Evolutionary conservation across 2,797 vertebrate genomes (phyloP).

Genomic region (Cichlasoma orientale): DNA sequence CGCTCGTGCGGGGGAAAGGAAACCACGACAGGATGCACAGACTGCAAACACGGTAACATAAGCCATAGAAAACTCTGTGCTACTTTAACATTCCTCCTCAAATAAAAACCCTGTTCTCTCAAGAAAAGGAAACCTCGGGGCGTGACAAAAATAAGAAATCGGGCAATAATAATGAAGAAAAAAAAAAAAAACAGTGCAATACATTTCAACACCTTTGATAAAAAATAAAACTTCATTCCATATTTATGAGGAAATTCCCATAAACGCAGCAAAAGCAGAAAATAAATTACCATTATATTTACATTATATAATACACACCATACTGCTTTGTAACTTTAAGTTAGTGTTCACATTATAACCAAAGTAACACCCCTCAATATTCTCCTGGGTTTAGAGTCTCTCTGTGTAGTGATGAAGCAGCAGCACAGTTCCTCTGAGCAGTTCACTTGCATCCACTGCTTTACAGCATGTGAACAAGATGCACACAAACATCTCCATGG

Average conservation of each 20-base stretch:
- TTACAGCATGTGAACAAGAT: constrained; percentile 32
- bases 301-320: constrained; percentile 68
- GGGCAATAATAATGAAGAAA: constrained; percentile 44
- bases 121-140: constrained; percentile 45
- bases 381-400: constrained; percentile 23
- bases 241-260: constrained; percentile 65
- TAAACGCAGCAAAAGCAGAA: constrained; percentile 70
- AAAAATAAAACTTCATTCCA: constrained; percentile 72
- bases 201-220: constrained; percentile 65
- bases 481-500: constrained; percentile 13
- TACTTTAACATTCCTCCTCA: constrained; percentile 42
- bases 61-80: constrained; percentile 52
- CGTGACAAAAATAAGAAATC: constrained; percentile 38
- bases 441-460: constrained; percentile 16
- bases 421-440: constrained; percentile 48
- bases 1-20: constrained; percentile 44
- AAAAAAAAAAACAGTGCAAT: constrained; percentile 71
- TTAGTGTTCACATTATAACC: constrained; percentile 46
- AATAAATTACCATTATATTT: constrained; percentile 76
- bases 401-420: constrained; percentile 38
- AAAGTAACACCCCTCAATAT: constrained; percentile 29
- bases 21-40: constrained; percentile 63
- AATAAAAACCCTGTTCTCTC: constrained; percentile 51
- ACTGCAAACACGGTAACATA: constrained; percentile 69
- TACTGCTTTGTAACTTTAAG: constrained; percentile 50